Percentiles rank a stretch among this genome's conserved stretches.
phyloP scores from a whole-genome alignment of 2,113 vertebrate species.

The Semicossyphus pulcher region DNA sequence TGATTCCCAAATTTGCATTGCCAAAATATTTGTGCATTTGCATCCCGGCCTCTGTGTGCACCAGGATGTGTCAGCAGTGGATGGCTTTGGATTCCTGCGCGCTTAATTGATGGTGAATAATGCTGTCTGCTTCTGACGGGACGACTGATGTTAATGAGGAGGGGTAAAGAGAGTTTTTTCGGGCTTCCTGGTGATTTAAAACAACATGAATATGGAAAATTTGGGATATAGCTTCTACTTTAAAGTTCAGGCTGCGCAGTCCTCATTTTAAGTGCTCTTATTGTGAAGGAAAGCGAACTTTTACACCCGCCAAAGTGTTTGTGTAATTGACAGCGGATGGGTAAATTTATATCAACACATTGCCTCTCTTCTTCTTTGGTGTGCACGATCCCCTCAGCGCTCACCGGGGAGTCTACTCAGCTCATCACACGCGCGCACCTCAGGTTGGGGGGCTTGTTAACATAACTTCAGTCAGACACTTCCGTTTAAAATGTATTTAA shows the following conservation, averaged over 20 bases:
- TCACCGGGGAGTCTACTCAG: conserved; percentile 53
- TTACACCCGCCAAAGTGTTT: conserved; percentile 54
- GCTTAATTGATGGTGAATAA: conserved; percentile 75
- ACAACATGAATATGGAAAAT: conserved; percentile 64
- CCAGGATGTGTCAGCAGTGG: conserved; percentile 64
- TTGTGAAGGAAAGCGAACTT: conserved; percentile 36
- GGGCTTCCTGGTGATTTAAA: conserved; percentile 68
- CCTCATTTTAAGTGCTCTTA: conserved; percentile 39
- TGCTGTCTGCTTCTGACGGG: conserved; percentile 67
- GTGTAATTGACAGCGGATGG: conserved; percentile 66
- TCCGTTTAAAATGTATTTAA: conserved; percentile 80
- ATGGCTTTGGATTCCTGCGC: conserved; percentile 38
- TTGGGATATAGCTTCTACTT: conserved; percentile 53
- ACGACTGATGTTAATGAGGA: conserved; percentile 71
- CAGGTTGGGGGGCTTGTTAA: conserved; percentile 75
- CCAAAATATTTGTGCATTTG: conserved; percentile 53
- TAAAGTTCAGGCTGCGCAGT: conserved; percentile 46
- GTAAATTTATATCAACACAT: conserved; percentile 70
- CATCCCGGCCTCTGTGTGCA: conserved; percentile 41
- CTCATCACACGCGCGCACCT: conserved; percentile 25
- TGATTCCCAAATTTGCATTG: conserved; percentile 63
- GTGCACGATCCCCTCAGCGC: conserved; percentile 55
- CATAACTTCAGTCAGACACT: conserved; percentile 73
- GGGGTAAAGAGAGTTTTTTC: conserved; percentile 54
- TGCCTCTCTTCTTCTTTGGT: conserved; percentile 50